Evolutionary conservation across 2,113 vertebrate species (phyloP), one percentile per base, ranked within the genome.

Genomic region (Apeltes quadracus): DNA sequence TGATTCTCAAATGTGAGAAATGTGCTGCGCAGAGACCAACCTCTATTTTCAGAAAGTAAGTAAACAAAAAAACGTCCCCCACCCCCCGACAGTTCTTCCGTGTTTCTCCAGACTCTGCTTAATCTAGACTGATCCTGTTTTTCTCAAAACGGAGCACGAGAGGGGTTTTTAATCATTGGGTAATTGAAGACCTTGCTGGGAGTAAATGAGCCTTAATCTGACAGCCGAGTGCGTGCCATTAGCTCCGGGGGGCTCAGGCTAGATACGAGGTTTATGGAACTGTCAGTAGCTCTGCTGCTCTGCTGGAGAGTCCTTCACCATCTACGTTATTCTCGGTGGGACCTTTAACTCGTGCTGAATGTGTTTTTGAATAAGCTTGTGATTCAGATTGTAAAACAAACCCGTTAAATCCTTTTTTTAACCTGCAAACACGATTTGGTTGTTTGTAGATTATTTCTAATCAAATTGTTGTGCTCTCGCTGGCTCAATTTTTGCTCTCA

Each of bases 171-270:
- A 92, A 92, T 91, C 88, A 87, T 64, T 79, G 1, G 84, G 78
- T 92, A 91, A 92, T 90, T 92, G 89, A 92, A 90, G 87, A 90
- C 83, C 89, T 85, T 79, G 87, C 88, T 92, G 92, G 65, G 89
- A 89, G 81, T 78, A 89, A 91, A 91, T 90, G 87, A 89, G 85
- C 85, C 80, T 90, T 91, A 92, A 91, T 89, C 89, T 88, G 91
- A 90, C 88, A 88, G 87, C 73, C 61, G 69, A 89, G 78, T 78
- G 85, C 66, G 56, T 76, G 85, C 82, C 84, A 88, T 91, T 90
- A 88, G 82, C 79, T 75, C 78, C 9, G 15, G 44, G 71, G 78
- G 29, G n/a, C n/a, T n/a, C n/a, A n/a, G n/a, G n/a, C n/a, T n/a
- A n/a, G n/a, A n/a, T n/a, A n/a, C n/a, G 29, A 46, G 73, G 72